phyloP scores from a whole-genome alignment of 2,888 invertebrate species.

The Tyria jacobaeae region DNA sequence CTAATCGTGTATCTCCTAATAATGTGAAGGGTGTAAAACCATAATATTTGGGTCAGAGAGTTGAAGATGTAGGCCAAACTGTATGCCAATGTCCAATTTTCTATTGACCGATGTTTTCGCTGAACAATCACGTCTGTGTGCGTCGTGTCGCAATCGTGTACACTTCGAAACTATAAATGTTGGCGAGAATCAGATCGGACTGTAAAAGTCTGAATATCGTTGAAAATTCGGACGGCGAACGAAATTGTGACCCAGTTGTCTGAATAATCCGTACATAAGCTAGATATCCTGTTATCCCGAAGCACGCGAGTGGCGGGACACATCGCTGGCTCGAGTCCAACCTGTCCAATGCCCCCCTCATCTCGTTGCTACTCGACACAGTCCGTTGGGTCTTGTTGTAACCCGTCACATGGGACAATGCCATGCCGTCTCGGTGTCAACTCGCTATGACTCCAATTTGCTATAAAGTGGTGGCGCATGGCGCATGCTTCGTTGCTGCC shows the following conservation, averaged over 20 bases:
- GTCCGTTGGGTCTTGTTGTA: slow-evolving; percentile 51
- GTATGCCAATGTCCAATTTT: slow-evolving; percentile 13
- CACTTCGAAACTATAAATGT: slow-evolving; percentile 13
- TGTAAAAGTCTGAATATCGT: slow-evolving; percentile 40
- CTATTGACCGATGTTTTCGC: slow-evolving; percentile 20
- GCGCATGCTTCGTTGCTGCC: slow-evolving; percentile 34
- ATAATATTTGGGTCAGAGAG: slow-evolving; percentile 26
- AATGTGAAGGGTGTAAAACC: slow-evolving; percentile 27
- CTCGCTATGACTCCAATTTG: slow-evolving; percentile 57
- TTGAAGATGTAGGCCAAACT: slow-evolving; percentile 18
- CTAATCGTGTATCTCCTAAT: slow-evolving; percentile 19
- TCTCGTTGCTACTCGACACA: slow-evolving; percentile 46
- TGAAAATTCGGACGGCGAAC: slow-evolving; percentile 54
- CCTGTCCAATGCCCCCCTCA: slow-evolving; percentile 53
- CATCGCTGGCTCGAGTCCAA: slow-evolving; percentile 71
- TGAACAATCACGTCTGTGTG: slow-evolving; percentile 17
- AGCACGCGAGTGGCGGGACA: slow-evolving; percentile 58
- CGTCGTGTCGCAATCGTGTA: slow-evolving; percentile 15
- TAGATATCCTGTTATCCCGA: slow-evolving; percentile 61
- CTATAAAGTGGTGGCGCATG: slow-evolving; percentile 43
- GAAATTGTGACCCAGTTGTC: slow-evolving; percentile 62
- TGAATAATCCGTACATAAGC: slow-evolving; percentile 63
- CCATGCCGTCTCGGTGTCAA: slow-evolving; percentile 51
- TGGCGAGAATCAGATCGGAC: slow-evolving; percentile 25
- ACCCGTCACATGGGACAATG: slow-evolving; percentile 59